Evolutionary conservation across 1,140 invertebrate genomes (phyloP).

Genomic region (Mamestra configurata): DNA sequence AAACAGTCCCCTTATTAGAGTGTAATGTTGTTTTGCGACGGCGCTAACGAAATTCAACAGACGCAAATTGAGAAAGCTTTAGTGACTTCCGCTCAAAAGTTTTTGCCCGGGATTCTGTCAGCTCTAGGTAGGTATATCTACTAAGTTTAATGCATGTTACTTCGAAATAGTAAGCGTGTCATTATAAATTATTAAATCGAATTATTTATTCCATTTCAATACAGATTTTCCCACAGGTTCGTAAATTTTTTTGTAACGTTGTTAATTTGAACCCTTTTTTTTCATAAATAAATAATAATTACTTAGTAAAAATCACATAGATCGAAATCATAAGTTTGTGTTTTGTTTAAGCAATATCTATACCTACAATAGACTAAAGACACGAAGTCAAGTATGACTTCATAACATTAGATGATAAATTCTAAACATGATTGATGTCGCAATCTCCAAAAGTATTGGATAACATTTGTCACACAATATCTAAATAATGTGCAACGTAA

Average conservation of each 20-base stretch:
- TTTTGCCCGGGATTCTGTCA: conserved; percentile 15
- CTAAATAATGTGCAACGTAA: conserved; percentile 27
- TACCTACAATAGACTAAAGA: not conserved
- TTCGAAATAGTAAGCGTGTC: too few relatives aligned
- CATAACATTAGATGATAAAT: not conserved
- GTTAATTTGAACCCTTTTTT: not conserved
- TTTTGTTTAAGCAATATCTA: not conserved
- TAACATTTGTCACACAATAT: not conserved
- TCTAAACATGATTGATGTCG: conserved; percentile 12
- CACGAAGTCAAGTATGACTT: conserved; percentile 1
- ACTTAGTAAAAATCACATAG: too few relatives aligned
- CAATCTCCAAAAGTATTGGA: not conserved
- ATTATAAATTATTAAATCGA: too few relatives aligned
- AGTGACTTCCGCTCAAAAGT: conserved; percentile 1
- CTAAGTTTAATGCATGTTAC: not conserved
- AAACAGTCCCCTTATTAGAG: conserved; percentile 72
- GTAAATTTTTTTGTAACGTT: too few relatives aligned
- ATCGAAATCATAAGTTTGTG: too few relatives aligned
- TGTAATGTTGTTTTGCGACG: conserved; percentile 70
- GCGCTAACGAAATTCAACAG: conserved; percentile 68
- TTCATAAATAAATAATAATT: not conserved
- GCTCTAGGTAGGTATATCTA: not conserved
- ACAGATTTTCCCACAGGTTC: too few relatives aligned
- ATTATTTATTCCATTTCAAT: too few relatives aligned
- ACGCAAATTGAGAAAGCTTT: conserved; percentile 50